Base-by-base conservation (phyloP, 2,888 invertebrate species). In the Calameuta filiformis region DNA sequence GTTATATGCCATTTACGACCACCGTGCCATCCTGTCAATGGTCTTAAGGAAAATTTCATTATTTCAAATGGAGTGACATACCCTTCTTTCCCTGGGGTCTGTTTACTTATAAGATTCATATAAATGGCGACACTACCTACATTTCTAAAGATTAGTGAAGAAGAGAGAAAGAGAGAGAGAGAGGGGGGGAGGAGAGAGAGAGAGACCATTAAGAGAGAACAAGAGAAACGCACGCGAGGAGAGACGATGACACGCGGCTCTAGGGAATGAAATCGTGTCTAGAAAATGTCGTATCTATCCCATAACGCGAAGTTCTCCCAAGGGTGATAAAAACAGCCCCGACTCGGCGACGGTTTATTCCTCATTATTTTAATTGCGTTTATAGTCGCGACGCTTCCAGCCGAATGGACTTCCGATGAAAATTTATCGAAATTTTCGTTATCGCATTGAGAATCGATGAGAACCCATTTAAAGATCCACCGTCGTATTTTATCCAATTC, bases 311-410 rank as follows among this genome's bases (percentile, higher is more conserved):
- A 56, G 56, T 23, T 56, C 56, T 56, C 56, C 56, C 56, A 56
- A 23, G 56, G 9, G 56, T 56, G 56, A 56, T 23, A 56, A 56
- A 56, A 56, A 56, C 56, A 23, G 15, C 56, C 23, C 56, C 23
- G 23, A 56, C 56, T 56, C 56, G 6, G 9, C 56, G 23, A 56
- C 34, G 71, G 34, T 71, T 71, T 37, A 68, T 31, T 31, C 31
- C 75, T 75, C 75, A 75, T 75, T 75, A 75, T 56, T 40, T 56
- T 75, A 75, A 75, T 75, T 75, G 75, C 75, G 30, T 75, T 56
- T 68, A 68, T 37, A 33, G 75, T 37, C 75, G 75, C 34, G 15
- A 56, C 35, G 35, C 71, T 76, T 37, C 37, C 56, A 56, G 23
- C 56, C 56, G 23, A 56, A 56, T 56, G 2, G 56, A 23, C 23